phyloP scores from a whole-genome alignment of 2,797 vertebrate species.

The Catharus ustulatus region DNA sequence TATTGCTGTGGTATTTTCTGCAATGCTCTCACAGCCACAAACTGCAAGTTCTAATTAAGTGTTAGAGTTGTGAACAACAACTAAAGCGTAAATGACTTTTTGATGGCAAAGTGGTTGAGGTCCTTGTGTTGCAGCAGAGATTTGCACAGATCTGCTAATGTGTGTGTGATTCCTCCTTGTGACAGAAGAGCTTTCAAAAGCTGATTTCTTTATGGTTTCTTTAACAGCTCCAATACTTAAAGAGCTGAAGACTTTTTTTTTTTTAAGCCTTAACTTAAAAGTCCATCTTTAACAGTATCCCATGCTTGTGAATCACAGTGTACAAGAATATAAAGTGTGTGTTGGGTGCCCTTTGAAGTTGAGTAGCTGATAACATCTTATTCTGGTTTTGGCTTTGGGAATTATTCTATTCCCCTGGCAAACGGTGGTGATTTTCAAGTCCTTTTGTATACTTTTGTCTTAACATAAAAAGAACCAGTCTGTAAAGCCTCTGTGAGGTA shows the following conservation, averaged over 20 bases:
- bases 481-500: background rate
- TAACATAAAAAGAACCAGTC: background rate
- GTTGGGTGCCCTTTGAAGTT: background rate
- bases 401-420: background rate
- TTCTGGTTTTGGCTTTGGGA: background rate
- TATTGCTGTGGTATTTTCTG: background rate
- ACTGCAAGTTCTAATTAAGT: slow-evolving; percentile 3
- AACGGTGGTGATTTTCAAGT: background rate
- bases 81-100: background rate
- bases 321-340: background rate
- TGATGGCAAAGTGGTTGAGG: slow-evolving; percentile 2
- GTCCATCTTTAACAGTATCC: background rate
- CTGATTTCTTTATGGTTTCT: slow-evolving; percentile 20
- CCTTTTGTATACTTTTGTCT: background rate
- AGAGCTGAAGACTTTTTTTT: background rate
- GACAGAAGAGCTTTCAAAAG: background rate
- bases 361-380: background rate
- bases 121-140: background rate
- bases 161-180: background rate
- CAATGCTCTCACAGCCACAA: background rate
- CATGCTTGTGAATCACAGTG: background rate
- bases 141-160: background rate
- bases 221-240: background rate
- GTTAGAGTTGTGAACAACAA: background rate
- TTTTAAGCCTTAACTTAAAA: background rate